Evolutionary conservation across 2,113 vertebrate genomes (phyloP).

Genomic region (Ammospiza caudacuta): DNA sequence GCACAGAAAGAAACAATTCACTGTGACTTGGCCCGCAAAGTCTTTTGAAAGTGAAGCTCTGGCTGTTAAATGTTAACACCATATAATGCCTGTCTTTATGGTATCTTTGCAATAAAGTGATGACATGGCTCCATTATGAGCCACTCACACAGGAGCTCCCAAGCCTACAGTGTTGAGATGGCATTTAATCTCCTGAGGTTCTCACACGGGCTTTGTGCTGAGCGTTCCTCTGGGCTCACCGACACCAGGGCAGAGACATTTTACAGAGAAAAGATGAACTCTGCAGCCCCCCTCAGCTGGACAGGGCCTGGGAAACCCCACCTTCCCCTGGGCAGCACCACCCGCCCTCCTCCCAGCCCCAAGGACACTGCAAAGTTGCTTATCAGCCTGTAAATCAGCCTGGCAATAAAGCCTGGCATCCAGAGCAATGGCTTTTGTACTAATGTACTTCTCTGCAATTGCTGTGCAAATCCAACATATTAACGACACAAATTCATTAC

Average conservation of each 20-base stretch:
- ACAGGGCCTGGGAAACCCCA: neutral
- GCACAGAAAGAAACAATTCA: slow-evolving; percentile 32
- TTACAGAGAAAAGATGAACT: neutral
- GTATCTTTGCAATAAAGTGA: slow-evolving; percentile 20
- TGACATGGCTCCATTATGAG: slow-evolving; percentile 12
- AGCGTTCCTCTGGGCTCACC: neutral
- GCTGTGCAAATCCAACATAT: slow-evolving; percentile 67
- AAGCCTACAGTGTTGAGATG: neutral
- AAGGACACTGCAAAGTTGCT: slow-evolving; percentile 68
- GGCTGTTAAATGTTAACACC: slow-evolving; percentile 55
- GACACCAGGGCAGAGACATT: neutral
- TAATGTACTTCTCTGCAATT: slow-evolving; percentile 68
- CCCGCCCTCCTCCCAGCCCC: slow-evolving; percentile 44
- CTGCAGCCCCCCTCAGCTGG: neutral
- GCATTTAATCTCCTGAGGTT: slow-evolving; percentile 10
- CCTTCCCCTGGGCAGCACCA: neutral
- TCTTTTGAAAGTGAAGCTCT: slow-evolving; percentile 39
- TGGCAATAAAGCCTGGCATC: slow-evolving; percentile 69
- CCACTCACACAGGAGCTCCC: neutral
- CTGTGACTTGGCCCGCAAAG: slow-evolving; percentile 13
- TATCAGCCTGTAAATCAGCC: slow-evolving; percentile 71
- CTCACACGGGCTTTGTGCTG: neutral
- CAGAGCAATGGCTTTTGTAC: slow-evolving; percentile 60
- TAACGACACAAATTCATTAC: slow-evolving; percentile 75
- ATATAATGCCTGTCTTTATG: neutral